phyloP scores from a whole-genome alignment of 1,140 invertebrate species.

The Brachionus paranguensis region DNA sequence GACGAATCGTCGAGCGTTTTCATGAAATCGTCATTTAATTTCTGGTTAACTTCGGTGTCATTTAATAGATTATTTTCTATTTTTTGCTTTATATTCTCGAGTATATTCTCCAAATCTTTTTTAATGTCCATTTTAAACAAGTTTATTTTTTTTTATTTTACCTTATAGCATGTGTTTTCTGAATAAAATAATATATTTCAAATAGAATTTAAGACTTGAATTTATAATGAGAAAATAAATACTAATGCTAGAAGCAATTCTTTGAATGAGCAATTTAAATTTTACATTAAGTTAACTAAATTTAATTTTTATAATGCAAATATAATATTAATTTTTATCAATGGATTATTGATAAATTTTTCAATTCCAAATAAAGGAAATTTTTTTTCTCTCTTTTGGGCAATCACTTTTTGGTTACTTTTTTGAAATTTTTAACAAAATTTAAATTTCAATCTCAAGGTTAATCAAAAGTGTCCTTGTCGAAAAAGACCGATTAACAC shows the following conservation, averaged over 20 bases:
- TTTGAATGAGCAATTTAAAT: background rate
- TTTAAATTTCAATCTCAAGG: no score
- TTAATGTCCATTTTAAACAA: background rate
- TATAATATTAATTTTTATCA: no score
- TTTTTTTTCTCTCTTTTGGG: no score
- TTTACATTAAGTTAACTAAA: background rate
- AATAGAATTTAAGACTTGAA: background rate
- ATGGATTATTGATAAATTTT: no score
- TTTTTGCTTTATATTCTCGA: slow-evolving; percentile 4
- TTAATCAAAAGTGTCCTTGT: no score
- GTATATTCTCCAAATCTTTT: background rate
- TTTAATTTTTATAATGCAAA: background rate
- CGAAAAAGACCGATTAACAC: no score
- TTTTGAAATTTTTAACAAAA: no score
- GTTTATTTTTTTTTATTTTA: background rate
- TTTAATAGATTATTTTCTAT: background rate
- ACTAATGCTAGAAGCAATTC: background rate
- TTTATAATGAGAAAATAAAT: background rate
- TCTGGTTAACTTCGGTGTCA: background rate
- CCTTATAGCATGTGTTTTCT: background rate
- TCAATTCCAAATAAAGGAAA: no score
- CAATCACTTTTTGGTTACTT: no score
- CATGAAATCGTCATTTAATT: background rate
- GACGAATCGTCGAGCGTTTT: background rate
- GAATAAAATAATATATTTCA: background rate